Evolutionary conservation across 2,888 invertebrate species (phyloP).

Genomic region (Caenorhabditis sp.): DNA sequence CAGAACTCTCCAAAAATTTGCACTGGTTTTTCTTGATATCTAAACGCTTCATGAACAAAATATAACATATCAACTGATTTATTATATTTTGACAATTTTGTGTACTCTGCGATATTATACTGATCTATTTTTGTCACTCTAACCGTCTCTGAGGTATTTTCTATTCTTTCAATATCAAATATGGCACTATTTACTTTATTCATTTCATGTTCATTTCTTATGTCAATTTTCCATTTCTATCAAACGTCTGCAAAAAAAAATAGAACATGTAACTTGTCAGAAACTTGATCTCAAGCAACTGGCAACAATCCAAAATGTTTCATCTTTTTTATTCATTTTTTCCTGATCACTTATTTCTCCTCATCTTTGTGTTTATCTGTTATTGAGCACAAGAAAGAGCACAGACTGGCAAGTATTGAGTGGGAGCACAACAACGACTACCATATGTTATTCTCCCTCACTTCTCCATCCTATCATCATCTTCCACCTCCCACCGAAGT

Average conservation of each 20-base stretch:
- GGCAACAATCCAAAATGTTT: background rate
- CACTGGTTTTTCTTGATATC: too few relatives aligned
- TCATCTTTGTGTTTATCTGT: background rate
- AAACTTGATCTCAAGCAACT: background rate
- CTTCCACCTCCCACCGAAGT: slow-evolving; percentile 11
- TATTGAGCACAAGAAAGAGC: background rate
- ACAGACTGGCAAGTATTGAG: background rate
- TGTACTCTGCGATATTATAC: too few relatives aligned
- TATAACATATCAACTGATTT: too few relatives aligned
- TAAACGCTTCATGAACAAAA: too few relatives aligned
- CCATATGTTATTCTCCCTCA: background rate
- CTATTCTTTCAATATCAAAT: too few relatives aligned
- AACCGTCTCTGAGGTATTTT: too few relatives aligned
- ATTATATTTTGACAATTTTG: too few relatives aligned
- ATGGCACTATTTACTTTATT: too few relatives aligned
- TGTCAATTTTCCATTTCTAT: too few relatives aligned
- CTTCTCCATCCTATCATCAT: background rate
- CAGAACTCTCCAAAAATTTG: too few relatives aligned
- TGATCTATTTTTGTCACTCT: too few relatives aligned
- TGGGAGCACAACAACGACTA: slow-evolving; percentile 1
- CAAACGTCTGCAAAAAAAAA: background rate
- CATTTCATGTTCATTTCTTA: too few relatives aligned
- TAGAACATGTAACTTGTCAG: background rate
- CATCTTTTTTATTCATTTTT: background rate
- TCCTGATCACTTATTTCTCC: background rate